phyloP scores from a whole-genome alignment of 2,888 invertebrate genomes.

The Heliconius cydno region DNA sequence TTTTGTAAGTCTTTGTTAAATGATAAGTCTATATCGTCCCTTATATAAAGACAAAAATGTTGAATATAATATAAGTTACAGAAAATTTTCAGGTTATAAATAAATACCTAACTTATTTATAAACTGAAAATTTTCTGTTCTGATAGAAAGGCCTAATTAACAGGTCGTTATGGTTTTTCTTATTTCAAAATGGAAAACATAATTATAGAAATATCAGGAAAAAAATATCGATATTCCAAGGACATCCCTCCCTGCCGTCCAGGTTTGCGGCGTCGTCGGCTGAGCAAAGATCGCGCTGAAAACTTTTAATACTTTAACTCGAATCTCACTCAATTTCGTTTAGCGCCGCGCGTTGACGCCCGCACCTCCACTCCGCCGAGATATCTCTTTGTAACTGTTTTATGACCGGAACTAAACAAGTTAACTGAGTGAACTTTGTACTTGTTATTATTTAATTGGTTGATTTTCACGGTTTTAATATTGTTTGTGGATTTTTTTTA shows the following conservation, averaged over 20 bases:
- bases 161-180: background rate
- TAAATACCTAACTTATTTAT: no score
- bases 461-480: background rate
- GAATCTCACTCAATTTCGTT: conserved; percentile 82
- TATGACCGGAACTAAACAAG: conserved; percentile 49
- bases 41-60: background rate
- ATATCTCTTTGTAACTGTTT: conserved; percentile 72
- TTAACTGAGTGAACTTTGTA: conserved; percentile 31
- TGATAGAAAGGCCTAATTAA: no score
- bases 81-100: no score
- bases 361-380: conserved; percentile 47
- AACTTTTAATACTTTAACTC: conserved; percentile 84
- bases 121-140: no score
- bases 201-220: background rate
- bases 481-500: background rate
- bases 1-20: no score
- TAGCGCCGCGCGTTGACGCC: conserved; percentile 74
- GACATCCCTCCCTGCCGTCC: conserved; percentile 47
- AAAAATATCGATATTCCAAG: conserved; percentile 42
- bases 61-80: no score
- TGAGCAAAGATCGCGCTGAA: conserved; percentile 78
- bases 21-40: background rate
- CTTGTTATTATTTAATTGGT: conserved; percentile 5
- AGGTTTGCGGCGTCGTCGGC: conserved; percentile 56
- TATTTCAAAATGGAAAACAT: no score